phyloP scores from a whole-genome alignment of 2,113 vertebrate species.

The Odontesthes bonariensis region DNA sequence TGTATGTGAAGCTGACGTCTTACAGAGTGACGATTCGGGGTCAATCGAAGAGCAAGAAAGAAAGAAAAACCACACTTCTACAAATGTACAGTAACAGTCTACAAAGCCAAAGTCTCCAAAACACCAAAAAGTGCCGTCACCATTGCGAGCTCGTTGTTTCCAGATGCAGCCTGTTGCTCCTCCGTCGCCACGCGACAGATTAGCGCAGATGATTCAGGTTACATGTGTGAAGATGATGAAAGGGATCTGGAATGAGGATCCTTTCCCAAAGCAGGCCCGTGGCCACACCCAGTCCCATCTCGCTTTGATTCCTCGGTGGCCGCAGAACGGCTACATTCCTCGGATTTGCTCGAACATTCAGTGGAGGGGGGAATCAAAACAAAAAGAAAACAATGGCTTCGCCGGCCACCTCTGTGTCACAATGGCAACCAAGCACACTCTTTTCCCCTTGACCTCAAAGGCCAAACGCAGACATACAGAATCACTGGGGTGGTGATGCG shows the following conservation, averaged over 20 bases:
- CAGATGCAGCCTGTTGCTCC: slow-evolving; percentile 55
- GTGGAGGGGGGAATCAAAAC: slow-evolving; percentile 1
- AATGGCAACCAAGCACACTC: slow-evolving; percentile 35
- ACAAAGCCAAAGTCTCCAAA: slow-evolving; percentile 48
- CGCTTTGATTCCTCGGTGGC: slow-evolving; percentile 50
- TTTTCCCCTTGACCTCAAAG: slow-evolving; percentile 24
- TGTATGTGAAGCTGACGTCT: slow-evolving; percentile 21
- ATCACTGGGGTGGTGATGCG: slow-evolving; percentile 15
- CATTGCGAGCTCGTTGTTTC: slow-evolving; percentile 55
- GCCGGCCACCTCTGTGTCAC: slow-evolving; percentile 30
- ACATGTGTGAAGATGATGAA: slow-evolving; percentile 50
- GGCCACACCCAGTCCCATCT: slow-evolving; percentile 40
- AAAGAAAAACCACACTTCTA: slow-evolving; percentile 31
- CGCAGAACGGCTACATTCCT: slow-evolving; percentile 65
- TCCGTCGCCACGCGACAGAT: slow-evolving; percentile 45
- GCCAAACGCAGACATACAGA: slow-evolving; percentile 20
- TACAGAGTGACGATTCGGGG: slow-evolving; percentile 16
- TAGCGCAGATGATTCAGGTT: slow-evolving; percentile 43
- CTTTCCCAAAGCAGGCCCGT: slow-evolving; percentile 38
- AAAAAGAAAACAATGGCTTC: slow-evolving; percentile 45
- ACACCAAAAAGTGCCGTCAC: slow-evolving; percentile 52
- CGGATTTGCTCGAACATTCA: slow-evolving; percentile 65
- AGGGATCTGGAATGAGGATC: slow-evolving; percentile 59
- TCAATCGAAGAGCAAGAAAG: slow-evolving; percentile 24
- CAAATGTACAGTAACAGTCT: slow-evolving; percentile 52